phyloP scores from a whole-genome alignment of 1,140 invertebrate genomes.

The Conus betulinus region DNA sequence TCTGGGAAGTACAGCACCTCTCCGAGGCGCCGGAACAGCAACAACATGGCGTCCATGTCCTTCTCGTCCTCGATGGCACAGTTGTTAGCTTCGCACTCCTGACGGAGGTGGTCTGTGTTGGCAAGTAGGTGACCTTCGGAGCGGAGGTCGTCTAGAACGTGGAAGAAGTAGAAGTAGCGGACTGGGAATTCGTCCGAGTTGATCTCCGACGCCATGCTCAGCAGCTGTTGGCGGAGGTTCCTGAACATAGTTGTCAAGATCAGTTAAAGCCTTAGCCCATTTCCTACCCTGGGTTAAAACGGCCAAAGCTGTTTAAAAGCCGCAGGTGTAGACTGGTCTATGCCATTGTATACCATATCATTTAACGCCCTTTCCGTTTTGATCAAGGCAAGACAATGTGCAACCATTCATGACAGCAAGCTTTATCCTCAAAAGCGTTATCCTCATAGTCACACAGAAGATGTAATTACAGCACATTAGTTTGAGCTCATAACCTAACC shows the following conservation, averaged over 20 bases:
- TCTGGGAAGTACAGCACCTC: conserved; percentile 55
- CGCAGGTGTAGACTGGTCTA: too few species aligned
- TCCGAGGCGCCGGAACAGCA: conserved; percentile 48
- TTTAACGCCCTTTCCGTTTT: too few species aligned
- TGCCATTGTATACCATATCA: too few species aligned
- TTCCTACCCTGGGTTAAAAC: too few species aligned
- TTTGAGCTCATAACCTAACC: too few species aligned
- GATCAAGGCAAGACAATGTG: too few species aligned
- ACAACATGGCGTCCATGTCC: conserved; percentile 52
- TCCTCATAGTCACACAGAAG: too few species aligned
- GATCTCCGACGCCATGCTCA: conserved; percentile 35
- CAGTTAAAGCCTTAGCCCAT: too few species aligned
- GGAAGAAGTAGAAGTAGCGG: conserved; percentile 53
- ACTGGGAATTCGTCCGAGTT: conserved; percentile 50
- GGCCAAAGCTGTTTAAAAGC: too few species aligned
- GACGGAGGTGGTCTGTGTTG: conserved; percentile 38
- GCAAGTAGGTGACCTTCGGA: conserved; percentile 34
- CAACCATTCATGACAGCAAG: too few species aligned
- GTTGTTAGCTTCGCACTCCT: conserved; percentile 38
- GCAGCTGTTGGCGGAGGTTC: conserved; percentile 39
- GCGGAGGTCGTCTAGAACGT: conserved; percentile 49
- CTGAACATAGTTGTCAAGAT: not conserved
- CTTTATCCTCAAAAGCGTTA: too few species aligned
- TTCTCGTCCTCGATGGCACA: conserved; percentile 36
- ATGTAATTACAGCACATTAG: too few species aligned